Base-by-base conservation (phyloP, 2,888 invertebrate genomes). In the Cryptus armator region DNA sequence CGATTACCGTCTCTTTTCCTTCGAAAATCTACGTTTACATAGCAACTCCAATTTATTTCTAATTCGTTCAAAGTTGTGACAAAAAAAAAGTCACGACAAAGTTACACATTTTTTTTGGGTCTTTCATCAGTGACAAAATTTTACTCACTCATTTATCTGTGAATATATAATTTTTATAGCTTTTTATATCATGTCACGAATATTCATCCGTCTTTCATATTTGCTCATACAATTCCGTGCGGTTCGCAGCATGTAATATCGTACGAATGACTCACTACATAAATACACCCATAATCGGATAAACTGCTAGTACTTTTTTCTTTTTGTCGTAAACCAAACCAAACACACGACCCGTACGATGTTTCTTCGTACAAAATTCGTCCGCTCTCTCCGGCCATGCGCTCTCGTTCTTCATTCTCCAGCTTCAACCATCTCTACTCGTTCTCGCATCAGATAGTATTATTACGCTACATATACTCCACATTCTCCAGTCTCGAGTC, bases 391-490 rank as follows among this genome's bases (percentile, higher is more conserved):
- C n/a, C 51, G 16, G 37, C 64, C 5, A 2, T n/a, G 37, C 12
- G 6, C 32, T 37, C 64, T 7, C 64, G 37, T 62, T 44, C 44
- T 62, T 62, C 62, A 74, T 74, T 44, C 59, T 74, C 29, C 46
- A 43, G 24, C 59, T 62, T n/a, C 46, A 24, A 44, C 72, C 12
- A 29, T 16, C 72, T 46, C 71, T 12, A 72, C 59, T 72, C 53
- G 53, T 59, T 59, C 59, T 64, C 44, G 51, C 66, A 62, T 67
- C 59, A 32, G 68, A 75, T 68, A 75, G 67, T 81, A 67, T 75
- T 81, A 64, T 81, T 59, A 62, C 43, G 37, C 37, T 37, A 59
- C 59, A 59, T 29, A 59, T 59, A 59, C 59, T 24, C 29, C 19
- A 59, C 24, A 29, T 59, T 24, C 59, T 59, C 59, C 29, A 59